Evolutionary conservation across 2,797 vertebrate species (phyloP), one percentile per base, ranked within the genome.

Genomic region (Lagodon rhomboides): DNA sequence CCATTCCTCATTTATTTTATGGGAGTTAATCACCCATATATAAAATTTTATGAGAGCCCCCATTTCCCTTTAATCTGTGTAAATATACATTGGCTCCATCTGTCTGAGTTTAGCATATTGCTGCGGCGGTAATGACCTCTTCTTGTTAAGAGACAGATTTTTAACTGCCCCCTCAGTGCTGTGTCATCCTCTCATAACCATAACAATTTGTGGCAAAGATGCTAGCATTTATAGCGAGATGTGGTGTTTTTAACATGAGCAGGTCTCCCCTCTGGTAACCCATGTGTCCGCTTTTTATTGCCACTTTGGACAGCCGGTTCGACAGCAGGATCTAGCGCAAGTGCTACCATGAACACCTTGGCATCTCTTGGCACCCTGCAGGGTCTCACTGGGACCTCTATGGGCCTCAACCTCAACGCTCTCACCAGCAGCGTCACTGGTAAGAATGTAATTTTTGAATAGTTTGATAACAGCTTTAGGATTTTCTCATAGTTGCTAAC

Each of bases 321-420:
- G 85, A 95, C 97, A 85, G 95, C 95, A 82, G 97, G 95, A 86
- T 96, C 97, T 81, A 96, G 95, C 78, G 96, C 97, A 64, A 96
- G 96, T 84, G 96, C 97, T 50, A 97, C 97, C 89, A 97, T 98
- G 97, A 99, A 95, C 93, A 97, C 98, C 75, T 92, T 99, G 95
- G 97, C 97, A 89, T 98, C 98, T 91, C 95, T 99, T 86, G 96
- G 97, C 82, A 97, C 97, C 87, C 96, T 99, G 87, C 97, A 98
- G 95, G 96, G 98, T 91, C 84, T 98, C 88, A 96, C 97, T 72
- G 97, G 97, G 91, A 96, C 96, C 79, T 97, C 98, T 68, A 90
- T 98, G 86, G 97, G 97, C 91, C 89, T 99, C 95, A 98, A 86
- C 79, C 92, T 94, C 30, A 94, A 91, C 56, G 94, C 93, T 86